Base-by-base conservation (phyloP, 2,113 vertebrate species). In the Prolemur simus region DNA sequence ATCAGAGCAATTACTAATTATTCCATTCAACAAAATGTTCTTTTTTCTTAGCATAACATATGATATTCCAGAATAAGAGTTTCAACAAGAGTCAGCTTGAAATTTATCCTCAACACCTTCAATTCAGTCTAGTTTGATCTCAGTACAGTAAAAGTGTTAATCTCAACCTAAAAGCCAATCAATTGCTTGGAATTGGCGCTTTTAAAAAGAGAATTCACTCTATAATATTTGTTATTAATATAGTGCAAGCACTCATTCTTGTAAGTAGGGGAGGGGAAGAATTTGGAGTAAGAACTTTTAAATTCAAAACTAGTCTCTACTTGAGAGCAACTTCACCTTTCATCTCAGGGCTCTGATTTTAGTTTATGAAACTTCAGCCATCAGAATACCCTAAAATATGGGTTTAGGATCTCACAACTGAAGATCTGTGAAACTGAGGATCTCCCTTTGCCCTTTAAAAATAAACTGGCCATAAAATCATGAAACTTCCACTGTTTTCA, bases 1-100 rank as follows among this genome's bases (percentile, higher is more conserved):
- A 92, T 89, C 76, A 92, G 83, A 78, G 42, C 27, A 94, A 76
- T 23, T 90, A 49, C 25, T 96, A 94, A 80, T 97, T 82, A 90
- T 69, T 90, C 45, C 80, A 21, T 23, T 84, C 23, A 34, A 49
- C 68, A 89, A 89, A 92, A 78, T 68, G 15, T 10, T 14, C n/a
- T 76, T 29, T 91, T 91, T 95, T 56, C 84, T 94, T 93, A 81
- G 23, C 9, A 37, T 77, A 87, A 84, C 54, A 42, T 64, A n/a
- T 37, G 18, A 63, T 60, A 84, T 64, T 89, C 42, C 14, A 92
- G 63, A 96, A 77, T 78, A 92, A 94, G 25, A 69, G 39, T 78
- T 89, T 95, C 56, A 95, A 56, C 8, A 96, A 87, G 34, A 13
- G 6, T 83, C 94, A 68, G 21, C 74, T 88, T 95, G 29, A 37